A percentile compares a stretch with the other conserved stretches of the same genome.
Conservation (phyloP, 1,140 invertebrate genomes). For the Hycleus cichorii region DNA sequence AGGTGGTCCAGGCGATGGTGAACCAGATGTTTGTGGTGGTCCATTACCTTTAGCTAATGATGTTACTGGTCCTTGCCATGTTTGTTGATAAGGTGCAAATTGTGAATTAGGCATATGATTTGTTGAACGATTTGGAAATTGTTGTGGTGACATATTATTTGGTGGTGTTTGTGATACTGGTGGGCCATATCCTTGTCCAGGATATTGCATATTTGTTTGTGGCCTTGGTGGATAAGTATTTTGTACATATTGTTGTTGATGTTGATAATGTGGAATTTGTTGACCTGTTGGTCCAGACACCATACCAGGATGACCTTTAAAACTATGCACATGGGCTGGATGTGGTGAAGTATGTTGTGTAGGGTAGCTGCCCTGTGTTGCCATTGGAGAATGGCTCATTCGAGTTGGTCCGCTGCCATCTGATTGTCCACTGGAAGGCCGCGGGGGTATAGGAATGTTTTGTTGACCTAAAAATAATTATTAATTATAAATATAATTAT, state of each 20-base stretch:
- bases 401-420: constrained; percentile 65
- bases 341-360: constrained; percentile 52
- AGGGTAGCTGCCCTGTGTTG: constrained; percentile 59
- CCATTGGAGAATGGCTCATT: constrained; percentile 70
- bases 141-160: constrained; percentile 41
- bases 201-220: constrained; percentile 41
- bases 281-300: constrained; percentile 46
- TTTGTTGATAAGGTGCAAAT: constrained; percentile 45
- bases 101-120: constrained; percentile 47
- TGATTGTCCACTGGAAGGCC: constrained; percentile 83
- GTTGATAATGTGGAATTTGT: constrained; percentile 47
- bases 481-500: too few relatives aligned
- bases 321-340: constrained; percentile 42
- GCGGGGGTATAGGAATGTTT: constrained; percentile 86
- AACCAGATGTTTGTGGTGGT: constrained; percentile 38
- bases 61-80: constrained; percentile 32
- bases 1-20: constrained; percentile 26
- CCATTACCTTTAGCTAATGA: constrained; percentile 24
- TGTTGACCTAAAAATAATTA: constrained; percentile 59
- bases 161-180: constrained; percentile 27
- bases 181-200: constrained; percentile 46
- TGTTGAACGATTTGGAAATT: constrained; percentile 46
- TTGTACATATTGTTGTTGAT: constrained; percentile 50
- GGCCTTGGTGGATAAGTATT: constrained; percentile 50
- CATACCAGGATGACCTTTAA: constrained; percentile 46